These are phyloP conservation scores for Vulpes ferrilata DNA, from an alignment of 2,113 vertebrate genomes.

Conservation along the genomic window DNA sequence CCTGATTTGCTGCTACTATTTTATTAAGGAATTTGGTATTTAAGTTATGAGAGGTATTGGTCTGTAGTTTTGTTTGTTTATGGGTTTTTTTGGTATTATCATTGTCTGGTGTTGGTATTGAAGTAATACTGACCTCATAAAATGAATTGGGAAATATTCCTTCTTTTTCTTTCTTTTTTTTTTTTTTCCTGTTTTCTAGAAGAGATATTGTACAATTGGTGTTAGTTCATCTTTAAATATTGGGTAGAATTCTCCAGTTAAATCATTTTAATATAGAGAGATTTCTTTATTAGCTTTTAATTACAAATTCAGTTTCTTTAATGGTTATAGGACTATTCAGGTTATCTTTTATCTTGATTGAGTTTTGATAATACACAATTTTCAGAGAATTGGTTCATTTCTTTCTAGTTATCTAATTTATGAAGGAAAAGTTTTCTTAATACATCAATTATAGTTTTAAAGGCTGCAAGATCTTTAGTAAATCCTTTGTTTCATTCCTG, in stretches of 20 bases:
- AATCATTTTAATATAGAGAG: neutral
- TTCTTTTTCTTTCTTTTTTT: neutral
- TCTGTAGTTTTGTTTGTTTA: neutral
- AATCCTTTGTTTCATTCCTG: neutral
- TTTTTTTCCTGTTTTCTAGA: conserved; percentile 1
- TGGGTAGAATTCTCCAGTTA: neutral
- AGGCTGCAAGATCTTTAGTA: neutral
- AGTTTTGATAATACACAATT: neutral
- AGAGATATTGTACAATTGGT: conserved; percentile 16
- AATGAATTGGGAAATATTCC: neutral
- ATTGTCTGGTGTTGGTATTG: neutral
- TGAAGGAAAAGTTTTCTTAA: neutral
- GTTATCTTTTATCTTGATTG: conserved; percentile 2
- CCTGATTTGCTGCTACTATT: neutral
- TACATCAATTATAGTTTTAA: neutral
- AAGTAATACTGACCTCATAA: neutral
- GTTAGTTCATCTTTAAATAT: neutral
- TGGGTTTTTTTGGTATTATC: neutral
- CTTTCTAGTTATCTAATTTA: neutral
- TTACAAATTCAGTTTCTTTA: neutral
- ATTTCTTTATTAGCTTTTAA: neutral
- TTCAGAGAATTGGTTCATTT: neutral
- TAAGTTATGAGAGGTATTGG: neutral
- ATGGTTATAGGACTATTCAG: neutral
- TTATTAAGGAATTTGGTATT: neutral